Base-by-base conservation (phyloP, 2,797 vertebrate genomes). In the Typhlichthys eigenmanni region DNA sequence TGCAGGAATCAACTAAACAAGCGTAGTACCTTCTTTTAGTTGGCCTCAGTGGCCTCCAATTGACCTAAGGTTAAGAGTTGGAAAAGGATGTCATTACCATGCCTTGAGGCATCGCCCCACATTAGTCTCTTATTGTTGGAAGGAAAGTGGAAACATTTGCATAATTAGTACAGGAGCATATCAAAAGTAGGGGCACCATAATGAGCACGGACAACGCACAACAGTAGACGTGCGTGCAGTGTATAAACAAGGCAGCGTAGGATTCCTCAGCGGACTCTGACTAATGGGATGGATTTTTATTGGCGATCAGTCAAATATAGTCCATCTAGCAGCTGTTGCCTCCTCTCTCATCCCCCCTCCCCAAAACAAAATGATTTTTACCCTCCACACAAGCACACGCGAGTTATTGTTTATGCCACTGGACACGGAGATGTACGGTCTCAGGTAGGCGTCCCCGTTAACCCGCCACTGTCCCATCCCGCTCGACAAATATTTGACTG, bases 401-500 rank as follows among this genome's bases (percentile, higher is more conserved):
- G 12, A 66, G 64, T 45, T 45, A 17, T 68, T 71, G 70, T 72
- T 74, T 66, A 19, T 43, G 5, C n/a, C 48, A 53, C 65, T 82
- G 16, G 16, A 1, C 16, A 17, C 16, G 1, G 76, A 47, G 58
- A 68, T 16, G 47, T 55, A 67, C 63, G 5, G 52, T 61, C 65
- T 54, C 68, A 13, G 1, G 9, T 1, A 58, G 55, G 34, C 55
- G 29, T 47, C 52, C 47, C 61, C 47, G 52, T 29, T 71, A 62
- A 55, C 76, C 10, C 17, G 69, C 66, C 54, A 66, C 48, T 5
- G 14, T 53, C 38, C 59, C 16, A 43, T 65, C 72, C 58, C 58
- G 57, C 34, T 73, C 50, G 66, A 77, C 79, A 82, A 85, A 91
- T 85, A 89, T 88, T 85, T 85, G 80, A 68, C 11, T 3, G 47